Evolutionary conservation across 2,113 vertebrate species (phyloP).

Genomic region (Cavia porcellus): DNA sequence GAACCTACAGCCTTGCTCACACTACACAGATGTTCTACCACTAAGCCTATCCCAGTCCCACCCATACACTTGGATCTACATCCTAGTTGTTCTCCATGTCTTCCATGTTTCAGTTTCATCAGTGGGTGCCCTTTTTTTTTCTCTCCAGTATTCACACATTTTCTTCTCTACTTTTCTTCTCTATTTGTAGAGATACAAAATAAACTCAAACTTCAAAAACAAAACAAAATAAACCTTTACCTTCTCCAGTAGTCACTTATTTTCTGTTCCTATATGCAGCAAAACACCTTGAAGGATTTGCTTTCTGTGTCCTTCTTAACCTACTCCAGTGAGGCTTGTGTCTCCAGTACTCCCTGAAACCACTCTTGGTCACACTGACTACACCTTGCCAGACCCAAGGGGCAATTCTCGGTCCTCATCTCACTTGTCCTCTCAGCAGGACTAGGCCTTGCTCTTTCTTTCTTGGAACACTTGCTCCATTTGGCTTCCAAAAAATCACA

Average conservation of each 20-base stretch:
- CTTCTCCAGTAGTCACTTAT: neutral
- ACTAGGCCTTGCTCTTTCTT: neutral
- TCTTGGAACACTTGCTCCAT: conserved; percentile 29
- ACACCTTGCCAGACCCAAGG: neutral
- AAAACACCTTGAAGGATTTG: neutral
- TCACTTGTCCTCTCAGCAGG: neutral
- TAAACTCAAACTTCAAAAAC: neutral
- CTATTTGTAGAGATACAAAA: neutral
- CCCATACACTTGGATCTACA: neutral
- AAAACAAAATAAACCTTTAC: neutral
- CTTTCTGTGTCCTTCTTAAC: conserved; percentile 7
- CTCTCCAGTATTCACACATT: neutral
- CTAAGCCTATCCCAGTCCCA: neutral
- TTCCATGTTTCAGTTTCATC: neutral
- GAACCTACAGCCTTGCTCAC: neutral
- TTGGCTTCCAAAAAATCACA: neutral
- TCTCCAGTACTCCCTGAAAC: neutral
- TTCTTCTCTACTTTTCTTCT: neutral
- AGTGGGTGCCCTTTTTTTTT: neutral
- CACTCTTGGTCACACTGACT: neutral
- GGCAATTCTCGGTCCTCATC: neutral
- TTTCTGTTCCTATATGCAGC: neutral
- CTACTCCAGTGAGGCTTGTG: neutral
- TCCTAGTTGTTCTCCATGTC: neutral
- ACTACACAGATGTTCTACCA: neutral